Percentiles rank a stretch among this genome's conserved stretches.
These are phyloP conservation scores for Scomber colias DNA, from an alignment of 2,113 vertebrate species.

Conservation along the genomic window DNA sequence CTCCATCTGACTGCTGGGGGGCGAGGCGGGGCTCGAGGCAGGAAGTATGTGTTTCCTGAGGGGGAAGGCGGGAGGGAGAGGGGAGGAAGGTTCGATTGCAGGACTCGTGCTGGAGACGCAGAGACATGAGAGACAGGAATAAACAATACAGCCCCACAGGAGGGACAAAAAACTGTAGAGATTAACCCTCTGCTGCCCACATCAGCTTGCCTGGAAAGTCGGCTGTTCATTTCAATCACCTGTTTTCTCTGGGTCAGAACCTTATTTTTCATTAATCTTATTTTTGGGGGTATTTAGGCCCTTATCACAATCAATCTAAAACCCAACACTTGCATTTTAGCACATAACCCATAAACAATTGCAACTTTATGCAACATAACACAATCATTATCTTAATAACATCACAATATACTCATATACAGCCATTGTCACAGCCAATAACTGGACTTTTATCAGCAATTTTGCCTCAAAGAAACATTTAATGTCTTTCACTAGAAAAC, in stretches of 20 bases:
- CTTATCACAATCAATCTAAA: background rate
- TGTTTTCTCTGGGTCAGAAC: background rate
- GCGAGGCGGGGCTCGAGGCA: constrained; percentile 73
- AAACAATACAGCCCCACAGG: constrained; percentile 79
- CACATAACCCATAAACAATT: background rate
- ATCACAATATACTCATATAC: no score
- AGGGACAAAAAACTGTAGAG: constrained; percentile 44
- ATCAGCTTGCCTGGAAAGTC: background rate
- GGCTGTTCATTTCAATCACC: background rate
- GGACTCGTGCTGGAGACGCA: constrained; percentile 68
- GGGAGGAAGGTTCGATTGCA: constrained; percentile 77
- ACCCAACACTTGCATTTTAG: background rate
- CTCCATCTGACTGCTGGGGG: constrained; percentile 70
- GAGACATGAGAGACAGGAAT: constrained; percentile 79
- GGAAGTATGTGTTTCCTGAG: constrained; percentile 85
- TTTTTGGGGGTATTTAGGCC: background rate
- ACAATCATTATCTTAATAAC: no score
- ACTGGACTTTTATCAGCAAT: background rate
- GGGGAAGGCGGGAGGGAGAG: constrained; percentile 58
- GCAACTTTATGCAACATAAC: no score
- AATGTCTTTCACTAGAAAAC: background rate
- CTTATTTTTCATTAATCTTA: no score
- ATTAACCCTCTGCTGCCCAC: constrained; percentile 60
- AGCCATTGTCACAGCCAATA: background rate
- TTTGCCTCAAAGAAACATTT: background rate